A percentile compares a stretch with the other conserved stretches of the same genome.
phyloP scores from a whole-genome alignment of 53 echinoderm and acorn worm genomes.

The Arbacia lixula region DNA sequence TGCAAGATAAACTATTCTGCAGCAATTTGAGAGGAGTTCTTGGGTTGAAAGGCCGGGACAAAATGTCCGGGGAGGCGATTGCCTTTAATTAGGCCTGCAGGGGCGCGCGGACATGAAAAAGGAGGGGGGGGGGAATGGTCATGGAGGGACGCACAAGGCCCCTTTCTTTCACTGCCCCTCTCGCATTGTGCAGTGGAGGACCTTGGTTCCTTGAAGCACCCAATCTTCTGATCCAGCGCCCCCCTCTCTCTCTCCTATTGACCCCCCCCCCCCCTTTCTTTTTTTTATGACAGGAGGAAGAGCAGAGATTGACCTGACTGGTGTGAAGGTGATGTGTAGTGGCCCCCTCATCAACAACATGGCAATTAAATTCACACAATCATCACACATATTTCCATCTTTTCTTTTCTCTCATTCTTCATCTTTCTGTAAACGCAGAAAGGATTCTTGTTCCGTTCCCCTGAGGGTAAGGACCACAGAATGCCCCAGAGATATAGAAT shows the following conservation, averaged over 20 bases:
- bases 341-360: conserved; percentile 19
- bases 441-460: conserved; percentile 1
- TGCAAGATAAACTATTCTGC: conserved; percentile 38
- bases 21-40: conserved; percentile 34
- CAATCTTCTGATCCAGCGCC: not conserved
- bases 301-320: conserved; percentile 17
- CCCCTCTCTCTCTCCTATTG: not conserved
- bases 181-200: not conserved
- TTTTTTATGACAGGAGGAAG: not conserved
- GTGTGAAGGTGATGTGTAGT: conserved; percentile 14
- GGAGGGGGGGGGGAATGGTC: conserved; percentile 27
- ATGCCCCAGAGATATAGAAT: not conserved
- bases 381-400: not conserved
- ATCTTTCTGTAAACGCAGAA: not conserved
- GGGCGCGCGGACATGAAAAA: not conserved
- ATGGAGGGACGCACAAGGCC: conserved; percentile 46
- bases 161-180: not conserved
- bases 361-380: conserved; percentile 12
- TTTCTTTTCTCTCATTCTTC: not conserved
- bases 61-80: conserved; percentile 11
- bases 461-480: no score
- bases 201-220: conserved; percentile 12
- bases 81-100: conserved; percentile 45
- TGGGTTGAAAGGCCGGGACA: conserved; percentile 19
- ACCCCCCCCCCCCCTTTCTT: conserved; percentile 1